phyloP scores from a whole-genome alignment of 1,140 invertebrate genomes.

The Aphaenogaster floridana region DNA sequence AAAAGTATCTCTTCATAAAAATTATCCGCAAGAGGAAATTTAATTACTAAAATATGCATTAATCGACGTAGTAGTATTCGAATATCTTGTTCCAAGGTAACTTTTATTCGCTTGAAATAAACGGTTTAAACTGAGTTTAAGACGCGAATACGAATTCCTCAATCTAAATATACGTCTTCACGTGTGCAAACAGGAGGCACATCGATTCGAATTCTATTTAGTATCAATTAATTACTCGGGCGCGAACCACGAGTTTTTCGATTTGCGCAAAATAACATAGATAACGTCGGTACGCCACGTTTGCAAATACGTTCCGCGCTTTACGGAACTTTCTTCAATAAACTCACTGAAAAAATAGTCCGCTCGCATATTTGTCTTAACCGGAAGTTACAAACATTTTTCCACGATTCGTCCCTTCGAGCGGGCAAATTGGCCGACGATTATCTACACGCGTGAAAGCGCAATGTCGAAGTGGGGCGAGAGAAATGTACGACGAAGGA shows the following conservation, averaged over 20 bases:
- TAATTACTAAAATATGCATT: neutral
- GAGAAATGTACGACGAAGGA: slow-evolving; percentile 11
- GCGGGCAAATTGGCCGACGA: slow-evolving; percentile 7
- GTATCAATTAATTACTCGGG: slow-evolving; percentile 11
- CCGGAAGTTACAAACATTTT: slow-evolving; percentile 11
- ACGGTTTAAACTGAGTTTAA: neutral
- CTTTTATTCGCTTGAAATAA: neutral
- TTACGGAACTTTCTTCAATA: neutral
- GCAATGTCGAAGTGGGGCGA: slow-evolving; percentile 48
- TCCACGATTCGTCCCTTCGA: neutral
- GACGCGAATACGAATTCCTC: neutral
- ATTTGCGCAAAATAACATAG: slow-evolving; percentile 15
- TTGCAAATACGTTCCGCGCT: neutral
- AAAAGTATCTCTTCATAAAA: neutral
- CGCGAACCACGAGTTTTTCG: neutral
- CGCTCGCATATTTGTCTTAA: neutral
- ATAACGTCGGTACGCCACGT: neutral
- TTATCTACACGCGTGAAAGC: slow-evolving; percentile 58
- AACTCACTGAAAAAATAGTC: neutral
- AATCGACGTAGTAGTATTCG: neutral
- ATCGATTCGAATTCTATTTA: slow-evolving; percentile 8
- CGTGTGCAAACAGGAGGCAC: neutral
- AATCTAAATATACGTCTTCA: slow-evolving; percentile 10
- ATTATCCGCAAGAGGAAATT: neutral
- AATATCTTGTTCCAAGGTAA: neutral